A percentile compares a stretch with the other conserved stretches of the same genome.
phyloP scores from a whole-genome alignment of 2,888 invertebrate genomes.

The Chrysina gloriosa region DNA sequence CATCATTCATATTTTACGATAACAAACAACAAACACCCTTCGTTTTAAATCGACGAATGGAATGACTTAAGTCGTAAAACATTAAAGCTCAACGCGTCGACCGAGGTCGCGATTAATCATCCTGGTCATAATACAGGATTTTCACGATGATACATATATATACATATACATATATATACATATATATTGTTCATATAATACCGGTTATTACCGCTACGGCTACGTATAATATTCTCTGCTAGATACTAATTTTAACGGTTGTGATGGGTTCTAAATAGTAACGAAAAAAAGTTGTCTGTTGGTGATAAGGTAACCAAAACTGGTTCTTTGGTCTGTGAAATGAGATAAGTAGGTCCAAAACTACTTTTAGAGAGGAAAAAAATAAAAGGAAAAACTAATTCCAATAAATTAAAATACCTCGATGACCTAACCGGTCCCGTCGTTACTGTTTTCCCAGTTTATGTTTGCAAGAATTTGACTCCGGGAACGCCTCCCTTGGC shows the following conservation, averaged over 20 bases:
- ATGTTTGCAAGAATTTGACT: constrained; percentile 65
- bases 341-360: too few relatives aligned
- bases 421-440: background rate
- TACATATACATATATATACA: constrained; percentile 5
- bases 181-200: background rate
- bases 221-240: background rate
- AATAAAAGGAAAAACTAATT: constrained; percentile 12
- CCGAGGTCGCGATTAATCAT: constrained; percentile 6
- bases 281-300: too few relatives aligned
- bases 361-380: too few relatives aligned
- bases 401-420: background rate
- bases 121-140: constrained; percentile 45
- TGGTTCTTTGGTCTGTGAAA: too few relatives aligned
- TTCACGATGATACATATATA: constrained; percentile 15
- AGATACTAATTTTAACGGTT: too few relatives aligned
- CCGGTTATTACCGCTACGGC: background rate
- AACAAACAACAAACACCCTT: constrained; percentile 7
- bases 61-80: background rate
- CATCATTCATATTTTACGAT: background rate
- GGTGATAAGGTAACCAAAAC: too few relatives aligned
- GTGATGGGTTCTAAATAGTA: too few relatives aligned
- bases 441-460: constrained; percentile 57
- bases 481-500: constrained; percentile 76
- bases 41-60: background rate
- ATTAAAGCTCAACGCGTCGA: constrained; percentile 11